Evolutionary conservation across 2,113 vertebrate species (phyloP).

Genomic region (Podocnemis expansa): DNA sequence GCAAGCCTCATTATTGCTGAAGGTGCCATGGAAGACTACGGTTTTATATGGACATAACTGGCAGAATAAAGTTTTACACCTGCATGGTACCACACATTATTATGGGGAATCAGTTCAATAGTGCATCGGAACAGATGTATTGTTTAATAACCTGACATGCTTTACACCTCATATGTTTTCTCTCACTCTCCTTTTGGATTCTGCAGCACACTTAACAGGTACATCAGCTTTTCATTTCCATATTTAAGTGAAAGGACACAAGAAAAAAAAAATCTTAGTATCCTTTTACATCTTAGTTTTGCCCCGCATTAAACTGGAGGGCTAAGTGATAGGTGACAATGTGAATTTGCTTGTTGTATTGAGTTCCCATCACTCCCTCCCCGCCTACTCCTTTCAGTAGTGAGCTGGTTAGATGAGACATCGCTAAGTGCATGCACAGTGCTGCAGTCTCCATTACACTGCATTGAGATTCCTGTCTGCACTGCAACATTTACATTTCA

Average conservation of each 20-base stretch:
- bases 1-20: neutral
- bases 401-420: neutral
- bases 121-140: accelerated
- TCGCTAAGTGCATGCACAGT: neutral
- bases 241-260: accelerated
- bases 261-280: neutral
- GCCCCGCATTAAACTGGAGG: neutral
- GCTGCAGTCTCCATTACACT: neutral
- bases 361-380: constrained; percentile 48
- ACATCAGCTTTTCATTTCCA: neutral
- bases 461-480: neutral
- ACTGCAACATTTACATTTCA: neutral
- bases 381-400: neutral
- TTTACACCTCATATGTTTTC: neutral
- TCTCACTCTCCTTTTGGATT: neutral
- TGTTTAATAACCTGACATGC: neutral
- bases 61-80: neutral
- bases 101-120: neutral
- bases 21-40: neutral
- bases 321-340: neutral
- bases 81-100: neutral
- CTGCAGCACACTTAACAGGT: neutral
- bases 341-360: neutral
- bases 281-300: accelerated
- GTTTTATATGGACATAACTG: neutral